phyloP scores from a whole-genome alignment of 2,797 vertebrate genomes.

The Clangula hyemalis region DNA sequence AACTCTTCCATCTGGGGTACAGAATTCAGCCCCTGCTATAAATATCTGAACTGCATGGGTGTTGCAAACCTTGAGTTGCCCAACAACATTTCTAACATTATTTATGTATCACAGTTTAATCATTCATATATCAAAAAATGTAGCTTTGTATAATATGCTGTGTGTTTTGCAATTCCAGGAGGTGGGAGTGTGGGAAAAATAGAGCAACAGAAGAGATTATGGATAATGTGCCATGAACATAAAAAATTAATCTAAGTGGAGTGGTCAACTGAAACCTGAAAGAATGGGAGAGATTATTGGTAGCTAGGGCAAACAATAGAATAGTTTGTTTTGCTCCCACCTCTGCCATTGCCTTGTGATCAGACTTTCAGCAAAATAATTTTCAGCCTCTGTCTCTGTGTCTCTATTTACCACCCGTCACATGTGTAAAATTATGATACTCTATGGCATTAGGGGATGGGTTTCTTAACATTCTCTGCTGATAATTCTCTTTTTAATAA shows the following conservation, averaged over 20 bases:
- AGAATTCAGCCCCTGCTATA: background rate
- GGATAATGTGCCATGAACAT: background rate
- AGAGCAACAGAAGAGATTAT: background rate
- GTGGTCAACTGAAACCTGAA: background rate
- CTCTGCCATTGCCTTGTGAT: background rate
- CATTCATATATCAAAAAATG: background rate
- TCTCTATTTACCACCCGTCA: background rate
- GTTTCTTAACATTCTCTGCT: background rate
- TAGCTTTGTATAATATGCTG: background rate
- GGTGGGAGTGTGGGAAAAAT: background rate
- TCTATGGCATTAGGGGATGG: background rate
- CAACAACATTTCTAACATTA: background rate
- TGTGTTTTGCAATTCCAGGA: background rate
- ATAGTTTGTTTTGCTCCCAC: background rate
- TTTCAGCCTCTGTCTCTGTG: background rate
- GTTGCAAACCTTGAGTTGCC: background rate
- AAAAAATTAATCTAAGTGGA: background rate
- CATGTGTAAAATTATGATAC: background rate
- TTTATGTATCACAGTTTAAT: accelerated
- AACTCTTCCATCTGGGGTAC: background rate
- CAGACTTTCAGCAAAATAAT: background rate
- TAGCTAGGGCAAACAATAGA: background rate
- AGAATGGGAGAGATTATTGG: accelerated
- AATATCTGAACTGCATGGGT: background rate
- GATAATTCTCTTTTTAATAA: background rate